phyloP scores from a whole-genome alignment of 2,888 invertebrate genomes.

The Meloe dianella region DNA sequence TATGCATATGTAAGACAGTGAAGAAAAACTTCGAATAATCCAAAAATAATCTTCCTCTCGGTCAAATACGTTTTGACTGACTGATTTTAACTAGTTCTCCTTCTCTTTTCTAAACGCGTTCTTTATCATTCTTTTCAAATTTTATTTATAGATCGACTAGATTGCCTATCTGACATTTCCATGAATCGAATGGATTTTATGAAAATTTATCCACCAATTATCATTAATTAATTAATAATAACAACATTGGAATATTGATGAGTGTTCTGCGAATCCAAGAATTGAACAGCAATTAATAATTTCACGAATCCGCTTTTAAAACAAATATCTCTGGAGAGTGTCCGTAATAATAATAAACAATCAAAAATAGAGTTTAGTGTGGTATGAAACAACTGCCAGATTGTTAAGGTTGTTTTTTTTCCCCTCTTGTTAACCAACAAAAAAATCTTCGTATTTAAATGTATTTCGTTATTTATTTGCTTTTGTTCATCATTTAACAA shows the following conservation, averaged over 20 bases:
- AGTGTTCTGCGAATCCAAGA: not conserved
- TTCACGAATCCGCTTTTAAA: constrained; percentile 8
- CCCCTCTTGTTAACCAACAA: no score
- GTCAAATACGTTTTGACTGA: constrained; percentile 35
- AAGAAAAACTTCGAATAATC: constrained; percentile 27
- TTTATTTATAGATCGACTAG: constrained; percentile 4
- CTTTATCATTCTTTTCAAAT: not conserved
- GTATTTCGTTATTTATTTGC: not conserved
- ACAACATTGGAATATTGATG: not conserved
- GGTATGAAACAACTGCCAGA: constrained; percentile 16
- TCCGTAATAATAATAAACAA: constrained; percentile 31
- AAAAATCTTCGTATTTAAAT: not conserved
- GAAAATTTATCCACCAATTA: constrained; percentile 8
- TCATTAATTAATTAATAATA: not conserved
- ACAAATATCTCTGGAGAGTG: constrained; percentile 28
- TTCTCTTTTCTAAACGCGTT: not conserved
- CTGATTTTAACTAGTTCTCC: constrained; percentile 31
- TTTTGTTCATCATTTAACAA: not conserved
- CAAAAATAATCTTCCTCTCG: constrained; percentile 39
- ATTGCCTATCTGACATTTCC: constrained; percentile 17
- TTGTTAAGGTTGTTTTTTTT: not conserved
- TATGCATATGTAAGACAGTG: not conserved
- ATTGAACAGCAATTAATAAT: constrained; percentile 7
- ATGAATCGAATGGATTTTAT: constrained; percentile 15
- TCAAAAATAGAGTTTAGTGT: constrained; percentile 25